Conservation (phyloP, 30 jellyfish, hydroid and myxozoan species). For the Turritopsis dohrnii region DNA sequence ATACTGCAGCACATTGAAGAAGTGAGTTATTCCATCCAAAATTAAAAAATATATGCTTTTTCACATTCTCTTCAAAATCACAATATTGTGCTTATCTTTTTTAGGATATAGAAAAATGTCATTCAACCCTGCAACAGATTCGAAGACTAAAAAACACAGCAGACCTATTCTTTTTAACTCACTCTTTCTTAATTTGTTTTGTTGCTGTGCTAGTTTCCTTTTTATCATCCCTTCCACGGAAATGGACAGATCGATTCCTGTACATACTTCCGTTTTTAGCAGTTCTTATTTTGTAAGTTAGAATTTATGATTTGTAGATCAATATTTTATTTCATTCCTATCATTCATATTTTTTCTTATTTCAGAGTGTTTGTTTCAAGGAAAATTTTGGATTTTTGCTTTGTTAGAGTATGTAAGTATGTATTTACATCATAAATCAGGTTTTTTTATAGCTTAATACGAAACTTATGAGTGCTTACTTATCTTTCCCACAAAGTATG, state of each 20-base stretch:
- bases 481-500: too few species aligned
- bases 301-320: neutral
- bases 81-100: neutral
- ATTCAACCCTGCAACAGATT: constrained; percentile 44
- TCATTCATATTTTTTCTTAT: constrained; percentile 5
- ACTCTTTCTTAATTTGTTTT: constrained; percentile 35
- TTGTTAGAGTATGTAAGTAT: constrained; percentile 60
- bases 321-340: neutral
- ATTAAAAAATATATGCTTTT: neutral
- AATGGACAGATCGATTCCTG: constrained; percentile 66
- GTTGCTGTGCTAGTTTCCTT: constrained; percentile 50
- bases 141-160: constrained; percentile 49
- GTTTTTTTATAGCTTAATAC: too few species aligned
- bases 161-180: constrained; percentile 40
- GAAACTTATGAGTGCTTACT: too few species aligned
- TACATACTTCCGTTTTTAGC: constrained; percentile 48
- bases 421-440: too few species aligned
- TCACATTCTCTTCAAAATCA: neutral
- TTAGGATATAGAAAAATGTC: constrained; percentile 52
- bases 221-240: constrained; percentile 45
- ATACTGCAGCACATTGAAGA: constrained; percentile 5
- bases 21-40: neutral
- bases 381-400: constrained; percentile 53
- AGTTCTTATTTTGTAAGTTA: constrained; percentile 56
- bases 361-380: constrained; percentile 56